Base-by-base conservation (phyloP, 2,888 invertebrate genomes). In the Synergus gifuensis region DNA sequence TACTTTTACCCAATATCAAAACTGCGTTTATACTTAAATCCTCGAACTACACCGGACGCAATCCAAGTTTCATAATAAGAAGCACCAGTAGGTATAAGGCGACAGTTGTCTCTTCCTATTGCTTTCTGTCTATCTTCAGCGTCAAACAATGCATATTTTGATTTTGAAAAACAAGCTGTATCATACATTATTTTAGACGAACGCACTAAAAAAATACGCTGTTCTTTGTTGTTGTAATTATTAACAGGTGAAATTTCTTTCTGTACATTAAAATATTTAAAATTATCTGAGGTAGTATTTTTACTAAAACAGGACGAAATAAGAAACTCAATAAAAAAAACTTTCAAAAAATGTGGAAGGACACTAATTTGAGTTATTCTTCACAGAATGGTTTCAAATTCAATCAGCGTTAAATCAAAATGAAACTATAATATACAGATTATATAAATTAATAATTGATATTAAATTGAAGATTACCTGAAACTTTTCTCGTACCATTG, bases 61-160 rank as follows among this genome's bases (percentile, higher is more conserved):
- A 84, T 80, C 79, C 79, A 81, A 14, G 81, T 79, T 60, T 78
- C 77, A 16, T 81, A 84, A 58, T 83, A 83, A 40, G 62, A 22
- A 7, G 22, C 11, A 16, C 67, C 46, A 9, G 79, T 40, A 7
- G 80, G 73, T 14, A 83, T 46, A 11, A 84, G 60, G 9, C 18
- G 78, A 69, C 84, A 84, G 58, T 44, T 11, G 1, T 66, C 11
- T 54, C 58, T 78, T 0, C 80, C 79, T 14, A 76, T 16, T 2
- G 84, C 77, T 66, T 76, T 78, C 28, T 79, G 40, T 12, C 79
- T 76, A 76, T 84, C 84, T 63, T 82, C 83, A 4, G 83, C 77
- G 28, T 82, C 82, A n/a, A 84, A 84, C 4, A 49, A 60, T 5
- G 84, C 81, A 3, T 78, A 76, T 7, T 81, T 78, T 49, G 36